Conservation (phyloP, 30 jellyfish, hydroid and myxozoan species). For the Rhopilema esculentum region DNA sequence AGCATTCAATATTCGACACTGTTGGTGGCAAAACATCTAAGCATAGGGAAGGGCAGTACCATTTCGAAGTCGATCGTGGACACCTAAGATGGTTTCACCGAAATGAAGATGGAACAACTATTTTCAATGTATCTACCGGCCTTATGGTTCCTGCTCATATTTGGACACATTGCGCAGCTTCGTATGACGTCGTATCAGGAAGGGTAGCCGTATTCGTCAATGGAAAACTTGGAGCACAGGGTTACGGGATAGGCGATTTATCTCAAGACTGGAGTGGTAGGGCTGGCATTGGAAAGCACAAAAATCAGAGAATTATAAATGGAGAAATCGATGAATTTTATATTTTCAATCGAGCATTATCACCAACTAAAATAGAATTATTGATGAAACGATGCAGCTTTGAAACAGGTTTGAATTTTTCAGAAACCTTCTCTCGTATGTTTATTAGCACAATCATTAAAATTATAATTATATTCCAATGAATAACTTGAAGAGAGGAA, state of each 20-base stretch:
- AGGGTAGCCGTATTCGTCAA: conserved; percentile 90
- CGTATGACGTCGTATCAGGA: conserved; percentile 84
- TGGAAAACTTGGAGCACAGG: conserved; percentile 94
- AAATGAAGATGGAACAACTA: conserved; percentile 82
- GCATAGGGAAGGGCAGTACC: conserved; percentile 92
- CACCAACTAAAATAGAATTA: conserved; percentile 87
- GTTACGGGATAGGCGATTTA: conserved; percentile 88
- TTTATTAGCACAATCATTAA: too few species aligned
- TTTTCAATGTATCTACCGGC: conserved; percentile 92
- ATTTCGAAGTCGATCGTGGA: conserved; percentile 97
- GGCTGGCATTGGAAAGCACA: conserved; percentile 91
- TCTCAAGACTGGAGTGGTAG: conserved; percentile 99
- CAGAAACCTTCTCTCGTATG: too few species aligned
- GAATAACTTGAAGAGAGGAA: too few species aligned
- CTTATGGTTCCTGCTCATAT: conserved; percentile 97
- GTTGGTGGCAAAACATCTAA: conserved; percentile 93
- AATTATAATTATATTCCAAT: too few species aligned
- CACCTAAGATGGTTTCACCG: conserved; percentile 96
- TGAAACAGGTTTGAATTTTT: conserved; percentile 86
- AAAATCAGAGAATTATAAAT: conserved; percentile 79
- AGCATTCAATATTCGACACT: conserved; percentile 94
- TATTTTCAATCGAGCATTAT: conserved; percentile 82
- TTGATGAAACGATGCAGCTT: conserved; percentile 95
- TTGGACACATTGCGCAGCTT: conserved; percentile 99
- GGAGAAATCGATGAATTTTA: conserved; percentile 98